Conservation (phyloP, 2,797 vertebrate genomes). For the Mormyrus hasselquistii region DNA sequence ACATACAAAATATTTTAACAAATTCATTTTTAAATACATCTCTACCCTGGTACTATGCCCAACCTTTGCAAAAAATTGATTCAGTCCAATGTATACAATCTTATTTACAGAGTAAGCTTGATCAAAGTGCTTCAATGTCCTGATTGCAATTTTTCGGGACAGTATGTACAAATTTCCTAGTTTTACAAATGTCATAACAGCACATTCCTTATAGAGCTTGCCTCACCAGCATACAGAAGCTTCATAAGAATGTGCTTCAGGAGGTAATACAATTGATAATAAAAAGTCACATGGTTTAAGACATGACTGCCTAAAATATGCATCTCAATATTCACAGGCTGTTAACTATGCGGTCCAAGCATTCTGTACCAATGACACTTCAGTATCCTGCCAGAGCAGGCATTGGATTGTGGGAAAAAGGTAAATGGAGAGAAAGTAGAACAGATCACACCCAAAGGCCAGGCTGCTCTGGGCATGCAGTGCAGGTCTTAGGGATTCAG, state of each 20-base stretch:
- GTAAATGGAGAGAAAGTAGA: not conserved
- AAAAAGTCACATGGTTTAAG: constrained; percentile 29
- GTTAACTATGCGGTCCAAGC: constrained; percentile 17
- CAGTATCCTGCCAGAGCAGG: not conserved
- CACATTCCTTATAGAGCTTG: constrained; percentile 58
- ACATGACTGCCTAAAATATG: constrained; percentile 39
- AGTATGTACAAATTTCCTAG: constrained; percentile 77
- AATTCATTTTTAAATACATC: constrained; percentile 76
- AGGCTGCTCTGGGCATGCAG: constrained; percentile 33
- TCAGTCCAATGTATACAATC: constrained; percentile 76
- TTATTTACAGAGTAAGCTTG: constrained; percentile 90
- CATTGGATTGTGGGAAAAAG: constrained; percentile 14
- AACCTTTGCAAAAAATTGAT: constrained; percentile 79
- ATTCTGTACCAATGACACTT: constrained; percentile 4
- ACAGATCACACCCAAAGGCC: constrained; percentile 24
- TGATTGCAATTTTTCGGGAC: constrained; percentile 60
- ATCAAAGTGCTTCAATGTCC: constrained; percentile 94
- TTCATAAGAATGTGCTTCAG: constrained; percentile 62
- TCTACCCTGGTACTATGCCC: constrained; percentile 75
- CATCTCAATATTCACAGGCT: constrained; percentile 42
- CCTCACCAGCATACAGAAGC: constrained; percentile 48
- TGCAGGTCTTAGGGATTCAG: constrained; percentile 39
- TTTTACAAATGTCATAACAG: constrained; percentile 74
- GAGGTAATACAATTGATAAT: constrained; percentile 54
- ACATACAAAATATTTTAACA: constrained; percentile 98